phyloP scores from a whole-genome alignment of 2,888 invertebrate genomes.

The Oscheius myriophilus region DNA sequence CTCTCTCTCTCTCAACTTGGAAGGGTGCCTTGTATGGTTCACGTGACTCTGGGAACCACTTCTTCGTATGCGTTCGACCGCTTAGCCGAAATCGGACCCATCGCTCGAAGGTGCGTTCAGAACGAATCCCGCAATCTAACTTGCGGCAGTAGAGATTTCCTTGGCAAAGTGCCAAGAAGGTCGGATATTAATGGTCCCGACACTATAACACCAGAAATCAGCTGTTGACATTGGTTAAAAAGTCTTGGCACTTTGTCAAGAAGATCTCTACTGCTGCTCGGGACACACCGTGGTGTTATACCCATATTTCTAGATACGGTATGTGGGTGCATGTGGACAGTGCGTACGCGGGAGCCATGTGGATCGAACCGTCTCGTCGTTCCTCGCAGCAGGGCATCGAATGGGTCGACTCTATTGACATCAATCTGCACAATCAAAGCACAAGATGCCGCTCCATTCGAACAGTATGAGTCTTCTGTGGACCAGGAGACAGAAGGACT shows the following conservation, averaged over 20 bases:
- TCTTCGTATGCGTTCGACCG: conserved; percentile 94
- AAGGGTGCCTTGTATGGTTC: conserved; percentile 91
- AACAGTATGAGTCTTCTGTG: conserved; percentile 25
- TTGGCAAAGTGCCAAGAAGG: no score
- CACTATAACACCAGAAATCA: neutral
- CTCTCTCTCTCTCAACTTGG: conserved; percentile 83
- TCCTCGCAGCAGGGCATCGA: conserved; percentile 73
- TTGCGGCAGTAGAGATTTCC: no score
- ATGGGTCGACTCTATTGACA: conserved; percentile 64
- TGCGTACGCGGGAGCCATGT: conserved; percentile 93
- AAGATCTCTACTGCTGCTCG: neutral
- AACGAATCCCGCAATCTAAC: neutral
- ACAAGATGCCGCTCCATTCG: conserved; percentile 40
- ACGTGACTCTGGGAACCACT: conserved; percentile 89
- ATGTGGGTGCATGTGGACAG: conserved; percentile 92
- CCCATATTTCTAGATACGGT: conserved; percentile 71
- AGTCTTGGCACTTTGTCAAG: neutral
- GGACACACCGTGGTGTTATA: no score
- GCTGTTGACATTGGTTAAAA: neutral
- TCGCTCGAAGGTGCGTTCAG: conserved; percentile 76
- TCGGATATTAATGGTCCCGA: no score
- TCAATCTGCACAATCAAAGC: conserved; percentile 42
- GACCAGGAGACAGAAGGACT: conserved; percentile 11
- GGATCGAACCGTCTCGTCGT: conserved; percentile 93
- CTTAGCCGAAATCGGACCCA: conserved; percentile 85